Conservation (phyloP, 2,888 invertebrate species). For the Drosophila antonietae region DNA sequence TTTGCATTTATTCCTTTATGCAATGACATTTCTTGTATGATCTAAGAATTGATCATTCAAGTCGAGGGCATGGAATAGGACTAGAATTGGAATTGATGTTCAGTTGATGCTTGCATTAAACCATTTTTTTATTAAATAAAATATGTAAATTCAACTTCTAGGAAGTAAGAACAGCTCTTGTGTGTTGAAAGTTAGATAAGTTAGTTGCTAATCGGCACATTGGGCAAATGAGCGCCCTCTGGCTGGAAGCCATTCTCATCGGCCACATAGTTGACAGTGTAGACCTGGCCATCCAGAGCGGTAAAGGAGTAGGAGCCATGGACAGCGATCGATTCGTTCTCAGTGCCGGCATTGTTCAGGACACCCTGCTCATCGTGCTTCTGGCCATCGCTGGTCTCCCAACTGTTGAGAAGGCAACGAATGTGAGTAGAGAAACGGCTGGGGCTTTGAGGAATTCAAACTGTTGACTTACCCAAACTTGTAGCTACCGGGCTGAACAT, state of each 20-base stretch:
- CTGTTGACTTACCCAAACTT: constrained; percentile 85
- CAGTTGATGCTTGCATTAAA: constrained; percentile 48
- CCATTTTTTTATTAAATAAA: constrained; percentile 60
- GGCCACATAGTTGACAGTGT: constrained; percentile 86
- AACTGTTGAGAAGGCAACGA: constrained; percentile 38
- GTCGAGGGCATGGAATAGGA: not conserved
- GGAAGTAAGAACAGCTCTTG: constrained; percentile 72
- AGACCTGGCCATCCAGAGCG: constrained; percentile 86
- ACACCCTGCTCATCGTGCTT: constrained; percentile 86
- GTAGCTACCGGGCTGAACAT: constrained; percentile 87
- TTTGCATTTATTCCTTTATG: too few relatives aligned
- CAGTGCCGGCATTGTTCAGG: constrained; percentile 86
- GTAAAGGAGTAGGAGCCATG: constrained; percentile 86
- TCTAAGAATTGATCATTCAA: not conserved
- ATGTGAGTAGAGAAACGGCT: not conserved
- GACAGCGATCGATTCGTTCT: constrained; percentile 86
- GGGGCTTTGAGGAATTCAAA: not conserved
- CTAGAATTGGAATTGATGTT: not conserved
- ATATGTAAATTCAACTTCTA: constrained; percentile 46
- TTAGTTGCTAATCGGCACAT: constrained; percentile 63
- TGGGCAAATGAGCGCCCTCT: constrained; percentile 83
- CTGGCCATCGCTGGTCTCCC: constrained; percentile 86
- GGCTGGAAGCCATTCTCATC: constrained; percentile 85
- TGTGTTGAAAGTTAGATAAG: constrained; percentile 29
- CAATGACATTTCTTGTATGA: too few relatives aligned